These are phyloP conservation scores for Aphodius granarius DNA, from an alignment of 2,888 invertebrate species.

Conservation along the genomic window DNA sequence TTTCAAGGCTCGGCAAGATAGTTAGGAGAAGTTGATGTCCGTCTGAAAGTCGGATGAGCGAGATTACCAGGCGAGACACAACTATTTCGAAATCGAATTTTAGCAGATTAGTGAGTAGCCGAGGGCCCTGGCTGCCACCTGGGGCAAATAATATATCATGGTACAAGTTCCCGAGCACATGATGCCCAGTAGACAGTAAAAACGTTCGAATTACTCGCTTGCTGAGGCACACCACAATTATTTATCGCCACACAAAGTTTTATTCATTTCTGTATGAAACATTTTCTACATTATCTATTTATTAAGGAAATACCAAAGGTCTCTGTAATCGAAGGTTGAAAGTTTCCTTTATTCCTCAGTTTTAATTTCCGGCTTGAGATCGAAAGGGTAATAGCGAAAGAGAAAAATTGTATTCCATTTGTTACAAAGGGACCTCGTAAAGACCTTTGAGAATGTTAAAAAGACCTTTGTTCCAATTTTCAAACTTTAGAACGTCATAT, in stretches of 20 bases:
- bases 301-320: not conserved
- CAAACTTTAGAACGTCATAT: no score
- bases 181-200: not conserved
- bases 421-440: not conserved
- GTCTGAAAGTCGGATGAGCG: not conserved
- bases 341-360: not conserved
- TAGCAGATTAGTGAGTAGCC: conserved; percentile 36
- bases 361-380: not conserved
- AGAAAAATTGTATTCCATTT: not conserved
- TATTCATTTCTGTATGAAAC: not conserved
- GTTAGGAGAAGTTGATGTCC: not conserved
- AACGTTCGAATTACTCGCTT: not conserved
- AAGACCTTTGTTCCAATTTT: not conserved
- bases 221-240: not conserved
- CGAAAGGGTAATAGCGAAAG: not conserved
- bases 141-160: conserved; percentile 40
- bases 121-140: conserved; percentile 35
- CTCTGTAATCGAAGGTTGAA: not conserved
- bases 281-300: not conserved
- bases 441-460: not conserved
- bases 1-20: not conserved
- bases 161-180: conserved; percentile 16
- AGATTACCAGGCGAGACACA: conserved; percentile 7
- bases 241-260: not conserved
- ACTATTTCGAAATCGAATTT: conserved; percentile 37